These are phyloP conservation scores for Arge pagana DNA, from an alignment of 2,888 invertebrate species.

Conservation along the genomic window DNA sequence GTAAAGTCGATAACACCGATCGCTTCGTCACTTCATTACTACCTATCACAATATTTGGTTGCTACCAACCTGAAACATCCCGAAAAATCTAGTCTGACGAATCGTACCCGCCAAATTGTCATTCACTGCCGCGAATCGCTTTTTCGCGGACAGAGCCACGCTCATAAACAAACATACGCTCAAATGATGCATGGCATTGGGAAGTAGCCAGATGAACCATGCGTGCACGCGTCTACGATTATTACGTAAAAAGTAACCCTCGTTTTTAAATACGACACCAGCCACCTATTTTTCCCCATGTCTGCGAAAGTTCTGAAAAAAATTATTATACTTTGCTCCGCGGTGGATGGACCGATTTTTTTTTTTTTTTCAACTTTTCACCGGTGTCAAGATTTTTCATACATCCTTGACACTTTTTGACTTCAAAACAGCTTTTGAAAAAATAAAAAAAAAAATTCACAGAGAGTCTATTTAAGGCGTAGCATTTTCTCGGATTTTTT, in stretches of 20 bases:
- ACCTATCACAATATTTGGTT: background rate
- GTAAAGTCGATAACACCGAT: background rate
- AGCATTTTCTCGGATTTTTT: no score
- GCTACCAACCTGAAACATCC: background rate
- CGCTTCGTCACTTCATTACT: background rate
- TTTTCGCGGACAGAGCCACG: background rate
- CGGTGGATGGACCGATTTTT: no score
- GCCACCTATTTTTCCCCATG: background rate
- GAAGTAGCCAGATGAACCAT: conserved; percentile 1
- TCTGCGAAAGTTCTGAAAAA: background rate
- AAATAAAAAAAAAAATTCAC: background rate
- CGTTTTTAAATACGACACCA: no score
- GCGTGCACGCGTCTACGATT: background rate
- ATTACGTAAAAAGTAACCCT: no score
- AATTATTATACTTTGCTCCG: no score
- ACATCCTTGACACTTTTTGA: no score
- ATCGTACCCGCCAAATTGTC: background rate
- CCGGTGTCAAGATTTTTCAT: no score
- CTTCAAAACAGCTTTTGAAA: no score
- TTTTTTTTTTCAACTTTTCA: no score
- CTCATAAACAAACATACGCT: background rate
- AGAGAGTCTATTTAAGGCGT: no score
- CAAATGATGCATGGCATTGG: background rate
- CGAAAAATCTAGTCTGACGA: background rate
- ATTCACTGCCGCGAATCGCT: conserved; percentile 4